Base-by-base conservation (phyloP, 2,888 invertebrate genomes). In the Abscondita cerata region DNA sequence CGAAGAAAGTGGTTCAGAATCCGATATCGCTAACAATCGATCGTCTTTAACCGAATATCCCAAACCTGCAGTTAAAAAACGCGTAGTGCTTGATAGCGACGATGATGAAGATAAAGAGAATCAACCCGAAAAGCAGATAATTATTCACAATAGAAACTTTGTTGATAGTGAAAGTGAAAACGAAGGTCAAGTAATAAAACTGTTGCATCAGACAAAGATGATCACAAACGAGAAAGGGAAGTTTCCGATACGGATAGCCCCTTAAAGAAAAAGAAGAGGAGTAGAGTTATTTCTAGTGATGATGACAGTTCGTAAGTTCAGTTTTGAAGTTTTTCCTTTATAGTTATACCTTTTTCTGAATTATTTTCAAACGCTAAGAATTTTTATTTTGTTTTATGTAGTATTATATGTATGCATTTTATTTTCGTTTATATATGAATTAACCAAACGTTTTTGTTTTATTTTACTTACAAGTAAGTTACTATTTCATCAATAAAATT, bases 271-370 rank as follows among this genome's bases (percentile, higher is more conserved):
- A 48, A 53, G 2, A 77, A 76, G 55, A 64, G 68, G 44, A 67
- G 62, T 19, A 72, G 73, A 57, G 57, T 76, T 46, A 63, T 76
- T 46, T 69, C 70, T 15, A 75, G 74, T 60, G 75, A 76, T 70
- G 75, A 74, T 56, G 74, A 74, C 8, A 44, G 44, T 18, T 44
- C 44, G 1, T 44, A 44, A 18, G 6, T 12, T 12, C 8, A 16
- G 11, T 16, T 16, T 41, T 41, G 4, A 8, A 16, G 41, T 6
- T 25, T 25, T 25, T 25, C 25, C 25, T 25, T 25, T n/a, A n/a
- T n/a, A n/a, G n/a, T n/a, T n/a, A n/a, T n/a, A n/a, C n/a, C n/a
- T n/a, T n/a, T n/a, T n/a, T n/a, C n/a, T n/a, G n/a, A n/a, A n/a
- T n/a, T n/a, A n/a, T n/a, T n/a, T n/a, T n/a, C n/a, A n/a, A n/a